phyloP scores from a whole-genome alignment of 1,140 invertebrate genomes.

The Gyrodactylus salaris region DNA sequence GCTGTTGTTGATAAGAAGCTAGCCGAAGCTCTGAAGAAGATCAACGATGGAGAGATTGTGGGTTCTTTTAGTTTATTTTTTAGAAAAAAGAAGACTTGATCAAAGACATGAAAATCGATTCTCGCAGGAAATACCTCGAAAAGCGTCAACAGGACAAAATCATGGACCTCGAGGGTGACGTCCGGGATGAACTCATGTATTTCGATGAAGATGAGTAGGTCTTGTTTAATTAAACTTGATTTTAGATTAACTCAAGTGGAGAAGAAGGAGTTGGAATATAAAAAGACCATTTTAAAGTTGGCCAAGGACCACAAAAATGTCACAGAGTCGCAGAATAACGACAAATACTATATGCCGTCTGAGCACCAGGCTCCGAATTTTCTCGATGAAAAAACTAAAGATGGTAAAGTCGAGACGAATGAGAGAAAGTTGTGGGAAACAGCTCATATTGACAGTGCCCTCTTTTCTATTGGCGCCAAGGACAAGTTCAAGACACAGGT shows the following conservation, averaged over 20 bases:
- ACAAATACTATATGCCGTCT: conserved; percentile 57
- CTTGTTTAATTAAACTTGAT: background rate
- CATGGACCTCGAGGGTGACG: conserved; percentile 62
- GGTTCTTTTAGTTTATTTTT: background rate
- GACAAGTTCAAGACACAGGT: conserved; percentile 34
- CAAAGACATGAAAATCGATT: conserved; percentile 51
- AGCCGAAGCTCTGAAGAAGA: background rate
- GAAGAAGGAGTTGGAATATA: conserved; percentile 44
- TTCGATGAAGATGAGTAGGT: conserved; percentile 49
- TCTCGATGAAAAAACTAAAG: conserved; percentile 35
- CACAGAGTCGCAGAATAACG: conserved; percentile 50
- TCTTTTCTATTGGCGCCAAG: conserved; percentile 58
- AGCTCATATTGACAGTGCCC: conserved; percentile 65
- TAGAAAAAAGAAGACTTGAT: conserved; percentile 46
- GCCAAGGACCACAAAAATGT: conserved; percentile 33
- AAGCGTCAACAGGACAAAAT: conserved; percentile 84
- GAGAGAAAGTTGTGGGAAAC: conserved; percentile 94
- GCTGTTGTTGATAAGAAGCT: background rate
- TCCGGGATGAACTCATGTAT: conserved; percentile 74
- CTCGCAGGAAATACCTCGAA: conserved; percentile 58
- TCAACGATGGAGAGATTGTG: background rate
- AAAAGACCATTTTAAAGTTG: conserved; percentile 51
- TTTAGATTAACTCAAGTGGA: conserved; percentile 43
- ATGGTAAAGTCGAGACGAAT: conserved; percentile 46
- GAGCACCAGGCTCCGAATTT: conserved; percentile 25